Evolutionary conservation across 2,888 invertebrate genomes (phyloP).

Genomic region (Dione vanillae): DNA sequence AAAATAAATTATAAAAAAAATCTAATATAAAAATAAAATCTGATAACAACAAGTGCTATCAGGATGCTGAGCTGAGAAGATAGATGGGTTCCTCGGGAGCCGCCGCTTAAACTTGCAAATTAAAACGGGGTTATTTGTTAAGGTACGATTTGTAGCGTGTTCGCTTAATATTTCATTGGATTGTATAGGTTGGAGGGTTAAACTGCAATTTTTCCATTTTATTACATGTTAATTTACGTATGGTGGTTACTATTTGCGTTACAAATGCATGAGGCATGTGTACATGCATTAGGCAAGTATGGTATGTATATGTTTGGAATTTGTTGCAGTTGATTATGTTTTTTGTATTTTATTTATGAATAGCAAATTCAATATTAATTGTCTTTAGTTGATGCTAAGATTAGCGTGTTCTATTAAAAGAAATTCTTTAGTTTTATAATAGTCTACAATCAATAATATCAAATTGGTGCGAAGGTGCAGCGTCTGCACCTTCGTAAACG

Average conservation of each 20-base stretch:
- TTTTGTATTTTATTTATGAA: too few species aligned
- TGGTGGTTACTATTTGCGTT: background rate
- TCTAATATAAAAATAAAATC: slow-evolving; percentile 8
- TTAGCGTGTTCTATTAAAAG: too few species aligned
- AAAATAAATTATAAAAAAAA: background rate
- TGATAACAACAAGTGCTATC: slow-evolving; percentile 27
- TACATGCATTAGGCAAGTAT: background rate
- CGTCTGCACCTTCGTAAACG: too few species aligned
- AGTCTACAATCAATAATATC: too few species aligned
- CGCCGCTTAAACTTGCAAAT: slow-evolving; percentile 49
- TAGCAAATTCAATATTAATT: too few species aligned
- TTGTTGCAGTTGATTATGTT: too few species aligned
- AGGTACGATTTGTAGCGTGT: slow-evolving; percentile 39
- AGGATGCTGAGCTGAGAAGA: slow-evolving; percentile 21
- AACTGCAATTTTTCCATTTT: slow-evolving; percentile 19
- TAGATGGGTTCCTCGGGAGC: slow-evolving; percentile 32
- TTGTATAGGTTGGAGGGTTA: slow-evolving; percentile 25
- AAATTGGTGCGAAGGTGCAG: too few species aligned
- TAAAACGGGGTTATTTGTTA: slow-evolving; percentile 46
- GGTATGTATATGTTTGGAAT: too few species aligned
- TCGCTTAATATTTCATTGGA: slow-evolving; percentile 41
- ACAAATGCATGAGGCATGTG: background rate
- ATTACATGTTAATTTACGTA: slow-evolving; percentile 12
- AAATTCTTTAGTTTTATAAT: too few species aligned
- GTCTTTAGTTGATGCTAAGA: too few species aligned